These are phyloP conservation scores for Turnix velox DNA, from an alignment of 2,113 vertebrate species.

Conservation along the genomic window DNA sequence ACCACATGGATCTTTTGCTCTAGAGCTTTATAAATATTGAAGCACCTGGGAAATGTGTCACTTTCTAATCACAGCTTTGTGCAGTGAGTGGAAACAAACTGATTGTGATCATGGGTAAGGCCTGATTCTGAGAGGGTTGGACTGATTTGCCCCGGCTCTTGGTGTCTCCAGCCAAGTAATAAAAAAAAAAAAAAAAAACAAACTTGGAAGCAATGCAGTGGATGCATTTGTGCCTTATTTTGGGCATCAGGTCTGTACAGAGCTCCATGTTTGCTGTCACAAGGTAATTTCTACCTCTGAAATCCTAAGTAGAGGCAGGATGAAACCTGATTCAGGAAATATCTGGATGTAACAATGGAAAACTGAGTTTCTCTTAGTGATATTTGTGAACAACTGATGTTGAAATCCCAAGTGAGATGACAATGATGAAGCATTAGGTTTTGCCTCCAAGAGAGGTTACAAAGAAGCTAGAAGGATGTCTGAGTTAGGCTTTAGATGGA, in stretches of 20 bases:
- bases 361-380: background rate
- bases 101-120: background rate
- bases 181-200: too few species aligned
- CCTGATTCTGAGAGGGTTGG: background rate
- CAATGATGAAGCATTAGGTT: background rate
- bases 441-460: background rate
- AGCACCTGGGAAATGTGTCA: constrained; percentile 28
- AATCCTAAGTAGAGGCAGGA: background rate
- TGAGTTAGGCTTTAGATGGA: background rate
- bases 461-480: background rate
- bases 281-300: background rate
- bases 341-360: background rate
- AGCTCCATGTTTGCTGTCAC: background rate
- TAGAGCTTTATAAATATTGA: constrained; percentile 67
- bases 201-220: background rate
- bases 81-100: background rate
- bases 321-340: background rate
- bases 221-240: background rate
- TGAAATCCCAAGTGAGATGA: background rate
- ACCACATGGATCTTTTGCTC: constrained; percentile 16
- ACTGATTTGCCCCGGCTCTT: background rate
- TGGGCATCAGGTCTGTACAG: background rate
- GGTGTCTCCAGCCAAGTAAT: background rate
- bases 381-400: background rate
- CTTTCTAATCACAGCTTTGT: background rate